phyloP scores from a whole-genome alignment of 2,888 invertebrate genomes.

The Bhutanitis thaidina region DNA sequence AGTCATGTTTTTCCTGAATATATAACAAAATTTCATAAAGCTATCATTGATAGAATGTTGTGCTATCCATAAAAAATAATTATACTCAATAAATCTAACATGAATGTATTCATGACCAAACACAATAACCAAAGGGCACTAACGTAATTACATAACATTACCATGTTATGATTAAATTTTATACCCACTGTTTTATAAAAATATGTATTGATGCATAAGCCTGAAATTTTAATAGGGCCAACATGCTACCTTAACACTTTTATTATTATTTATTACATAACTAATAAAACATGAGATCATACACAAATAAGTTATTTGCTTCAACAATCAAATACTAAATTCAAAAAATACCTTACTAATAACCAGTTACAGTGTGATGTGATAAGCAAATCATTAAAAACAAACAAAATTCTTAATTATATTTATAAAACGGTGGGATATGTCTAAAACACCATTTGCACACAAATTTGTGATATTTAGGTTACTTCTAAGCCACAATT shows the following conservation, averaged over 20 bases:
- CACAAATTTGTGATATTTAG: constrained; percentile 1
- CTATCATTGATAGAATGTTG: too few species aligned
- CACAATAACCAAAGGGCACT: constrained; percentile 11
- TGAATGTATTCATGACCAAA: background rate
- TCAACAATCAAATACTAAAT: background rate
- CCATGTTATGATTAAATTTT: background rate
- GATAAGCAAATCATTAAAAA: constrained; percentile 3
- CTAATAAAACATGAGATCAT: constrained; percentile 16
- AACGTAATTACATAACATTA: constrained; percentile 4
- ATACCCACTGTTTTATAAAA: constrained; percentile 19
- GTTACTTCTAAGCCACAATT: background rate
- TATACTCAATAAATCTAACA: too few species aligned
- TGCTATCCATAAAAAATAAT: too few species aligned
- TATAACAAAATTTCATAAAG: too few species aligned
- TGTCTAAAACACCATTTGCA: constrained; percentile 15
- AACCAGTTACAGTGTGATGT: background rate
- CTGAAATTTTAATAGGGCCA: background rate
- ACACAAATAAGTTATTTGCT: background rate
- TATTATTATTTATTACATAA: constrained; percentile 10
- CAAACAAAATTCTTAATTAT: constrained; percentile 9
- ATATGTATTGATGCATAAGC: background rate
- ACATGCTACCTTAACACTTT: background rate
- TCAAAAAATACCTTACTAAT: constrained; percentile 1
- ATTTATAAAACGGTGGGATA: constrained; percentile 25
- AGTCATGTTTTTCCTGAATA: too few species aligned